phyloP scores from a whole-genome alignment of 2,797 vertebrate genomes.

The Kryptopterus vitreolus region DNA sequence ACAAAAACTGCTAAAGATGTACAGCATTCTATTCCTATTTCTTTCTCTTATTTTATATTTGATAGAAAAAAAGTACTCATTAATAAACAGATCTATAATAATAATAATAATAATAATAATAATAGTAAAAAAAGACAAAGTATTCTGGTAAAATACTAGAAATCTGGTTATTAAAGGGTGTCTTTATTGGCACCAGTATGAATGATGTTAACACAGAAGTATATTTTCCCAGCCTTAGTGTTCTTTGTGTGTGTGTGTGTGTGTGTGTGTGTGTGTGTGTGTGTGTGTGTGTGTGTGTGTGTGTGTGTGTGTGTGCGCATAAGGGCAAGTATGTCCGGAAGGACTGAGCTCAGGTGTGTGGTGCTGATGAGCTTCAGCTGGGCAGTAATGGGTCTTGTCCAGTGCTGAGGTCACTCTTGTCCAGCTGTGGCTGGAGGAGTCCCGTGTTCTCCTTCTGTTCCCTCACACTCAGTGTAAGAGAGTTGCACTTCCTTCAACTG shows the following conservation, averaged over 20 bases:
- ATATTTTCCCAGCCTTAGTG: neutral
- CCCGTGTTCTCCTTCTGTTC: constrained; percentile 14
- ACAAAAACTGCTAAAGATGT: too few species aligned
- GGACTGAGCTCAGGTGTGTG: constrained; percentile 53
- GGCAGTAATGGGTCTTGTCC: constrained; percentile 50
- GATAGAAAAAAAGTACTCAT: too few species aligned
- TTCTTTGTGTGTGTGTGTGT: neutral
- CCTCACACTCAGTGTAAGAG: constrained; percentile 29
- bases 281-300: constrained; percentile 30
- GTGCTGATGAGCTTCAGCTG: constrained; percentile 57
- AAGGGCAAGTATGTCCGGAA: constrained; percentile 36
- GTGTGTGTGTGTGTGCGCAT: constrained; percentile 25
- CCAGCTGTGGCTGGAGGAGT: constrained; percentile 43
- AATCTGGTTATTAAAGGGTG: neutral
- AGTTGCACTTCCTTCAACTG: constrained; percentile 16
- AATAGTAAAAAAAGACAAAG: too few species aligned
- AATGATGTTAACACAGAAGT: neutral
- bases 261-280: constrained; percentile 17
- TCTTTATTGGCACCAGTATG: neutral
- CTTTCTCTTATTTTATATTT: too few species aligned
- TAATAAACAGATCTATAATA: too few species aligned
- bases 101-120: too few species aligned
- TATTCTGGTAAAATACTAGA: too few species aligned
- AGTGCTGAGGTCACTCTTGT: constrained; percentile 48
- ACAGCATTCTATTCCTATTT: too few species aligned